phyloP scores from a whole-genome alignment of 2,888 invertebrate genomes.

The Heteropelma amictum region DNA sequence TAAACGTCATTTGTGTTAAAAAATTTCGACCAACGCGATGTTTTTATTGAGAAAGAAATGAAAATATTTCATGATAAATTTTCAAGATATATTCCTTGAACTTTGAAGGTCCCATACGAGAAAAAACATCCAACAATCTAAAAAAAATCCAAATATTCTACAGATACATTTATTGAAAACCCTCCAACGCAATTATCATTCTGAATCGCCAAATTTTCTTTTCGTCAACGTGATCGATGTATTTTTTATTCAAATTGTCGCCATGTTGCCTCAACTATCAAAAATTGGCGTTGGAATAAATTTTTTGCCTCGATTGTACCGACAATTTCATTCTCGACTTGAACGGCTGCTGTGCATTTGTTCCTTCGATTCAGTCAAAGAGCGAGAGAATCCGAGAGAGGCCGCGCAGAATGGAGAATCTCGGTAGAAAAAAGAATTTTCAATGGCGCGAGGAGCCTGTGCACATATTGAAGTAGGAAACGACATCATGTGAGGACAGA shows the following conservation, averaged over 20 bases:
- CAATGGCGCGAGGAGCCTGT: conserved; percentile 27
- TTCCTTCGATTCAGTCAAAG: conserved; percentile 17
- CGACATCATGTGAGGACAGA: conserved; percentile 11
- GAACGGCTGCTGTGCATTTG: conserved; percentile 18
- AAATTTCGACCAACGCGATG: background rate
- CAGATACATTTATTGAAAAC: too few species aligned
- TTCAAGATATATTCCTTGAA: too few species aligned
- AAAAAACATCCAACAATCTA: too few species aligned
- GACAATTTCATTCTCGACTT: conserved; percentile 14
- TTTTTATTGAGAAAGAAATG: background rate
- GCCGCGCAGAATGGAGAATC: conserved; percentile 5
- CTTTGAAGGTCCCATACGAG: too few species aligned
- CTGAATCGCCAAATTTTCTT: too few species aligned
- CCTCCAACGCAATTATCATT: too few species aligned
- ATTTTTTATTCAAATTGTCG: too few species aligned
- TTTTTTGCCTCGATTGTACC: conserved; percentile 4
- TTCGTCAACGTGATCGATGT: too few species aligned
- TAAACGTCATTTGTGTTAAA: background rate
- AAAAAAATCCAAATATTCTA: too few species aligned
- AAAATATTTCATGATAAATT: background rate
- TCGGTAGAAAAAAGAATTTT: conserved; percentile 32
- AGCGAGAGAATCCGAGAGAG: background rate
- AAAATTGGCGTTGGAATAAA: background rate
- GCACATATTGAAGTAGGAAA: conserved; percentile 19
- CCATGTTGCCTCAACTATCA: too few species aligned